Base-by-base conservation (phyloP, 2,797 vertebrate genomes). In the Myoxocephalus aenaeus region DNA sequence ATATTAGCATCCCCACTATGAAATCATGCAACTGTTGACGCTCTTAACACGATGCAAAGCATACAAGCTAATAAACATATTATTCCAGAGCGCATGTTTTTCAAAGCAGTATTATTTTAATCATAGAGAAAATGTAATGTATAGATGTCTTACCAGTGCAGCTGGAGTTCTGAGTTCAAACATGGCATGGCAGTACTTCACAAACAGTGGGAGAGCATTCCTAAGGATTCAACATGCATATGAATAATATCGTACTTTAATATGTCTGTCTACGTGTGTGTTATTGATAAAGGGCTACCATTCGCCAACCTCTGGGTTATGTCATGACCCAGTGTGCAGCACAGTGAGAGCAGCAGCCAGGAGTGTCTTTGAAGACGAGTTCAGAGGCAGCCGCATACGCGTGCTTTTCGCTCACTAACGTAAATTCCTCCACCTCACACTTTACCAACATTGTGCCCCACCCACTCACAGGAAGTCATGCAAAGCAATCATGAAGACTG, bases 321-420 rank as follows among this genome's bases (percentile, higher is more conserved):
- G 77, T 76, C 50, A 59, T 68, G 81, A 75, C 64, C 62, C 12
- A 38, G 75, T 74, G 79, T 88, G 86, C 74, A 73, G 75, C 67
- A 72, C 76, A 84, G 79, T 86, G 77, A 87, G 87, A 65, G 82
- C 77, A 82, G 56, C 84, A 88, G 87, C 88, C 87, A 77, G 81
- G 65, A 69, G 54, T 44, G 64, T 61, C 79, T 93, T 90, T 92
- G 86, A 91, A 91, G 85, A 87, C 36, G 40, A 82, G 80, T 85
- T 91, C 82, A 90, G 80, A 93, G 78, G 76, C 81, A 87, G 75
- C 63, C 57, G 75, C 40, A 7, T 40, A 58, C 81, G 84, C 61
- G 54, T 83, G 79, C 71, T 80, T 65, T 67, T 5, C 65, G 68
- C 85, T 82, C 65, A 13, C 85, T 76, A 73, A 82, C 70, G 62